phyloP scores from a whole-genome alignment of 2,888 invertebrate species.

The Rhorus exstirpatorius region DNA sequence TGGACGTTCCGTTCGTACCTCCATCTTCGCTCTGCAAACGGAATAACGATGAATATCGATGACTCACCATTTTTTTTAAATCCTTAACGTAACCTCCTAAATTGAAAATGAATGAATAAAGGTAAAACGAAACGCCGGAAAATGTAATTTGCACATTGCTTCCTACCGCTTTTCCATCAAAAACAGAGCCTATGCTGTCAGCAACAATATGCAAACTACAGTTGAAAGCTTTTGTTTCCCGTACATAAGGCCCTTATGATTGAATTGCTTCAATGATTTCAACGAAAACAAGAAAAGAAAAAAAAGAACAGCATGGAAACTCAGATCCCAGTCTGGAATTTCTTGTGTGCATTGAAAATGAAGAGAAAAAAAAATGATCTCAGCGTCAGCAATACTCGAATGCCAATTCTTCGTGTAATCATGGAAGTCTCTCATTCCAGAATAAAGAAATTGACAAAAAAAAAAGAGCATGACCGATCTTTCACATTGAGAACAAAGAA shows the following conservation, averaged over 20 bases:
- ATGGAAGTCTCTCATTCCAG: neutral
- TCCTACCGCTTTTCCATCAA: neutral
- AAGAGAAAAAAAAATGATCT: neutral
- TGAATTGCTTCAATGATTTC: no score
- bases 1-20: constrained; percentile 82
- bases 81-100: neutral
- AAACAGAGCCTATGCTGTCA: neutral
- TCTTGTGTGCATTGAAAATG: neutral
- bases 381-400: no score
- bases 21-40: constrained; percentile 80
- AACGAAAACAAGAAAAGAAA: no score
- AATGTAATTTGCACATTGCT: neutral
- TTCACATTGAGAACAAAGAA: neutral
- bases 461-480: neutral
- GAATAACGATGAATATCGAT: constrained; percentile 45
- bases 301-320: no score
- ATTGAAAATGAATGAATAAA: neutral
- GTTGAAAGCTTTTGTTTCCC: no score
- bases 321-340: neutral
- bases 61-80: constrained; percentile 2
- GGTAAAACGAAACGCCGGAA: neutral
- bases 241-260: no score
- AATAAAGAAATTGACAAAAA: neutral
- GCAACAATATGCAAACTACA: no score
- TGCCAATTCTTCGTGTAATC: no score